These are phyloP conservation scores for Araneus ventricosus DNA, from an alignment of 1,140 invertebrate species.

Conservation along the genomic window DNA sequence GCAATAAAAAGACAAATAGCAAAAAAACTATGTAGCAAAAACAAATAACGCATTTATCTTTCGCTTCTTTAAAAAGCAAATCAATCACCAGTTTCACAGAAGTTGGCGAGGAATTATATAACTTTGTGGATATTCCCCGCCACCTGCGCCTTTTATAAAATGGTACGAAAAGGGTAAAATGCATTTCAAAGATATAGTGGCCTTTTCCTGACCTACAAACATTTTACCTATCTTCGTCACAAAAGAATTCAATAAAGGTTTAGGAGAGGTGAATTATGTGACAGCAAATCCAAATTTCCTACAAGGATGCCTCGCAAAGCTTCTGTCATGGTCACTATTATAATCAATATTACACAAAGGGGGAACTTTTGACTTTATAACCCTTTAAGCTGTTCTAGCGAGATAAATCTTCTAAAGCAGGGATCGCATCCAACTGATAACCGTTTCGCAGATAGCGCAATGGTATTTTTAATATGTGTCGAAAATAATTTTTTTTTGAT, in stretches of 20 bases:
- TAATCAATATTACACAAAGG: neutral
- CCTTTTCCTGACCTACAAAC: neutral
- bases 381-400: neutral
- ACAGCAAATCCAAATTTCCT: conserved; percentile 16
- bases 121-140: neutral
- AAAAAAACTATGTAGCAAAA: too few species aligned
- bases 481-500: too few species aligned
- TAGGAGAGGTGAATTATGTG: conserved; percentile 31
- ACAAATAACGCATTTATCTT: neutral
- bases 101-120: neutral
- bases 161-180: neutral
- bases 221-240: neutral
- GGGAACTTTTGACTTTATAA: neutral
- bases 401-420: too few species aligned
- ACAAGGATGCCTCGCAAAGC: neutral
- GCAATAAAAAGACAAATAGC: too few species aligned
- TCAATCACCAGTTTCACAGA: neutral
- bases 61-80: neutral
- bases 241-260: conserved; percentile 49
- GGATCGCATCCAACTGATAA: too few species aligned
- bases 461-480: too few species aligned
- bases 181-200: neutral
- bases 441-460: too few species aligned
- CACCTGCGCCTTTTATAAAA: conserved; percentile 11
- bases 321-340: neutral